Evolutionary conservation across 1,140 invertebrate genomes (phyloP).

Genomic region (Agraylea sexmaculata): DNA sequence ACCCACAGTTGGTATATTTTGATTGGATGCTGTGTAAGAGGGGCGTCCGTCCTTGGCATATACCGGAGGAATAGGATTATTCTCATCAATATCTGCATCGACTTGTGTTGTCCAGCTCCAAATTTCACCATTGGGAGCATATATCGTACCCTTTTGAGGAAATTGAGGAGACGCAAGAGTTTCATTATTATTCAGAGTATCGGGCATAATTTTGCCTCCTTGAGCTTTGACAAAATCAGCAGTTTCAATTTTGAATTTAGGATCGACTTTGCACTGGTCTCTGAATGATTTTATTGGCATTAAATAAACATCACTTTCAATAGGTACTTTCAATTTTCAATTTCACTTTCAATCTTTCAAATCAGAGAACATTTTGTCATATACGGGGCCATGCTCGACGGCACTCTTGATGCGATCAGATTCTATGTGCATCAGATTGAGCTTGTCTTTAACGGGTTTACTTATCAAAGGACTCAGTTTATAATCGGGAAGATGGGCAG

Average conservation of each 20-base stretch:
- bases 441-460: conserved; percentile 37
- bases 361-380: conserved; percentile 42
- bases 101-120: conserved; percentile 33
- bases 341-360: no score
- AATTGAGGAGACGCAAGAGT: conserved; percentile 5
- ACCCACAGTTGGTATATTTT: conserved; percentile 1
- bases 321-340: conserved; percentile 39
- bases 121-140: conserved; percentile 39
- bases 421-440: conserved; percentile 40
- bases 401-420: conserved; percentile 44
- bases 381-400: conserved; percentile 44
- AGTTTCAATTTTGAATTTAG: conserved; percentile 41
- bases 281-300: conserved; percentile 41
- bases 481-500: conserved; percentile 37
- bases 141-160: conserved; percentile 38
- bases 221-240: conserved; percentile 42
- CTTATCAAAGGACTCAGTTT: conserved; percentile 36
- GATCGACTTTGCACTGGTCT: conserved; percentile 40
- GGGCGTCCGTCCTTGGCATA: conserved; percentile 12
- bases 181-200: conserved; percentile 32
- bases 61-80: conserved; percentile 8
- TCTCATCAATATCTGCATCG: conserved; percentile 9
- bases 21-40: conserved; percentile 5
- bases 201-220: conserved; percentile 32
- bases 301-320: conserved; percentile 40